Conservation (phyloP, 2,797 vertebrate species). For the Chloroceryle inda region DNA sequence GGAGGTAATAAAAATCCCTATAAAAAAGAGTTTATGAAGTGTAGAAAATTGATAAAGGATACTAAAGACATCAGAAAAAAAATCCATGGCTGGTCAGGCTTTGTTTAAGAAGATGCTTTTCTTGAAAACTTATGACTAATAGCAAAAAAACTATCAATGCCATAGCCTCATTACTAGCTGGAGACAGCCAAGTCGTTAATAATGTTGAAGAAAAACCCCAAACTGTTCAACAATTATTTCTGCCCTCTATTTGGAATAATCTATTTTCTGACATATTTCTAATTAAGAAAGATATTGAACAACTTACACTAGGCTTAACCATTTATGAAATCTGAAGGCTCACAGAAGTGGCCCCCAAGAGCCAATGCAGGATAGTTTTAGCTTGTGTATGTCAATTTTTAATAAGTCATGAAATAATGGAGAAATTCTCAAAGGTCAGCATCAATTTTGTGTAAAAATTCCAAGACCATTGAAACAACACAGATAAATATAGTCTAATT, state of each 20-base stretch:
- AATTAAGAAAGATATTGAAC: constrained; percentile 22
- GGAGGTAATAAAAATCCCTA: constrained; percentile 13
- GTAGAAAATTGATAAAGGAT: constrained; percentile 55
- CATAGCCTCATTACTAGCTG: not conserved
- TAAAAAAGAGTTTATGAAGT: constrained; percentile 57
- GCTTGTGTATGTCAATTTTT: not conserved
- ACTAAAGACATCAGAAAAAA: not conserved
- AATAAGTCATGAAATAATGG: not conserved
- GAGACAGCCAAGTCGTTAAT: not conserved
- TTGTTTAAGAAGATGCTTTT: constrained; percentile 5
- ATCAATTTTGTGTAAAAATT: not conserved
- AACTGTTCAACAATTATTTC: constrained; percentile 11
- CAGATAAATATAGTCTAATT: not conserved
- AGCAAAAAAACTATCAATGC: not conserved
- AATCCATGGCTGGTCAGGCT: not conserved
- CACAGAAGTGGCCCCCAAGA: not conserved
- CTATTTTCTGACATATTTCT: not conserved
- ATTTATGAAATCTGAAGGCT: not conserved
- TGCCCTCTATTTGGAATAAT: not conserved
- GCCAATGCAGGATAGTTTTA: not conserved
- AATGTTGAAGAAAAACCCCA: not conserved
- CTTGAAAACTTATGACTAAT: not conserved
- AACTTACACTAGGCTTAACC: not conserved
- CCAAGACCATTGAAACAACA: not conserved
- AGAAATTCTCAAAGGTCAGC: not conserved